phyloP scores from a whole-genome alignment of 1,140 invertebrate species.

The Rhopalosiphum maidis region DNA sequence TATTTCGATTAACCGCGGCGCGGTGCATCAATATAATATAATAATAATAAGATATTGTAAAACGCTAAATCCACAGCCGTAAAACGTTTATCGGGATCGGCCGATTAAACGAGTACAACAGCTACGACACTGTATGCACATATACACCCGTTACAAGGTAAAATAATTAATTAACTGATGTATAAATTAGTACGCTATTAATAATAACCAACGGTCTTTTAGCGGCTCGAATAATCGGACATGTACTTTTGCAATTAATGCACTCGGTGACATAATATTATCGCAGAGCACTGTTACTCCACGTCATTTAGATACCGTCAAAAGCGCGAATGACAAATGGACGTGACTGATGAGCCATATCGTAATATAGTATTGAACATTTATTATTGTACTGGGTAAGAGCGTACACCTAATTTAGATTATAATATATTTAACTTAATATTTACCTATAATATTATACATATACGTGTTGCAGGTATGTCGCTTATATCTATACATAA shows the following conservation, averaged over 20 bases:
- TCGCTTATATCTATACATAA: too few relatives aligned
- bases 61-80: slow-evolving; percentile 3
- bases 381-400: background rate
- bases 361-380: background rate
- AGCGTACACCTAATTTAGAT: background rate
- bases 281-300: background rate
- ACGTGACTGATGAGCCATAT: background rate
- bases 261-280: background rate
- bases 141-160: background rate
- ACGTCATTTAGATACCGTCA: background rate
- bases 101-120: too few relatives aligned
- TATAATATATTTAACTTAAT: too few relatives aligned
- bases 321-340: background rate
- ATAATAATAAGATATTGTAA: background rate
- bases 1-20: background rate
- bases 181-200: background rate
- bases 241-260: background rate
- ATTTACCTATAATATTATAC: too few relatives aligned
- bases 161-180: too few relatives aligned
- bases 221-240: background rate
- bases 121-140: background rate
- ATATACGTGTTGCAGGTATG: too few relatives aligned
- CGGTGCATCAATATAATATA: background rate
- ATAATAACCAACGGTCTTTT: background rate
- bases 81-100: background rate